Evolutionary conservation across 2,113 vertebrate species (phyloP).

Genomic region (Tor tambroides): DNA sequence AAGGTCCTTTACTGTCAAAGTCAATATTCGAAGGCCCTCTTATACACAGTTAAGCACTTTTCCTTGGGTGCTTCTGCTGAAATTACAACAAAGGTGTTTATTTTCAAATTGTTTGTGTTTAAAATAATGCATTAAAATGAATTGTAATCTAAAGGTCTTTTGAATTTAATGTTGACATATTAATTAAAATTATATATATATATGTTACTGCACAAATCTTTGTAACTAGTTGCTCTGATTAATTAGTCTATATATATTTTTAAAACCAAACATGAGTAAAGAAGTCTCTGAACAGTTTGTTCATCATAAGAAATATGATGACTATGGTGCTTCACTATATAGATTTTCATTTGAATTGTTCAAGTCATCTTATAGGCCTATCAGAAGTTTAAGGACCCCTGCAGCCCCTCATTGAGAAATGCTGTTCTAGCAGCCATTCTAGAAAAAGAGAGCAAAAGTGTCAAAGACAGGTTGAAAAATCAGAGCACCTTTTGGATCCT

Average conservation of each 20-base stretch:
- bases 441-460: too few species aligned
- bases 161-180: too few species aligned
- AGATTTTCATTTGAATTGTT: not conserved
- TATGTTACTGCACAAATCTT: too few species aligned
- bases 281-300: too few species aligned
- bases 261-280: too few species aligned
- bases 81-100: not conserved
- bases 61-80: not conserved
- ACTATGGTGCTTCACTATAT: not conserved
- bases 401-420: not conserved
- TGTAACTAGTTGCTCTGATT: too few species aligned
- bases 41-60: not conserved
- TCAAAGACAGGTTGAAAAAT: conserved; percentile 37
- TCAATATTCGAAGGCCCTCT: not conserved
- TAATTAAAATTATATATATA: too few species aligned
- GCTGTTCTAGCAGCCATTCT: not conserved
- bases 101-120: not conserved
- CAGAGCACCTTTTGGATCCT: conserved; percentile 82
- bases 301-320: too few species aligned
- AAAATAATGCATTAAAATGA: not conserved
- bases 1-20: not conserved
- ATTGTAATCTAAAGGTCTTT: not conserved
- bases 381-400: not conserved
- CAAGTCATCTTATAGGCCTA: not conserved
- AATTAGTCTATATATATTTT: too few species aligned